phyloP scores from a whole-genome alignment of 2,888 invertebrate genomes.

The Parthenolecanium corni region DNA sequence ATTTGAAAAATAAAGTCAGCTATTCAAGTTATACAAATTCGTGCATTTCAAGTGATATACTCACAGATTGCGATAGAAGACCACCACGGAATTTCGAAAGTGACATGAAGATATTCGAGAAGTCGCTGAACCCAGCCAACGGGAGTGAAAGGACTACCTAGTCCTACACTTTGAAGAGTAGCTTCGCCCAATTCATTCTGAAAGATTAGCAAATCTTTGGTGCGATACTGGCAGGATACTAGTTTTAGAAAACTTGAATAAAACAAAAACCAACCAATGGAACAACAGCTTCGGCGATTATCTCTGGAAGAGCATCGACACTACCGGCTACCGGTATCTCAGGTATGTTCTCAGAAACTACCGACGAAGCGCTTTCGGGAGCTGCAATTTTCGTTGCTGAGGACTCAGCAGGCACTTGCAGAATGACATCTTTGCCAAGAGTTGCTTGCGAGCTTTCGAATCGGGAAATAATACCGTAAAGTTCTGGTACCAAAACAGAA shows the following conservation, averaged over 20 bases:
- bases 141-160: constrained; percentile 68
- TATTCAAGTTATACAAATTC: constrained; percentile 19
- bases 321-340: background rate
- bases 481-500: background rate
- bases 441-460: constrained; percentile 5
- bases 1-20: constrained; percentile 26
- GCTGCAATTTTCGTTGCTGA: too few relatives aligned
- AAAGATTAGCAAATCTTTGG: background rate
- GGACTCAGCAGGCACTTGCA: background rate
- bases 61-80: constrained; percentile 62
- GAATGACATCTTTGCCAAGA: background rate
- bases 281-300: constrained; percentile 14
- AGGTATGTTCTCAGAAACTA: background rate
- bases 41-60: background rate
- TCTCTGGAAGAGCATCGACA: background rate
- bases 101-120: constrained; percentile 73
- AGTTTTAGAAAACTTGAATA: background rate
- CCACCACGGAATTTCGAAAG: constrained; percentile 86
- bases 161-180: constrained; percentile 64
- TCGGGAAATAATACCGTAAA: background rate
- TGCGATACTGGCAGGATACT: background rate
- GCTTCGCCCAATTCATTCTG: constrained; percentile 51
- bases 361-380: too few relatives aligned
- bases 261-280: constrained; percentile 2
- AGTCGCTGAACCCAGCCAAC: constrained; percentile 67